phyloP scores from a whole-genome alignment of 2,888 invertebrate species.

The Blastobasis lacticolella region DNA sequence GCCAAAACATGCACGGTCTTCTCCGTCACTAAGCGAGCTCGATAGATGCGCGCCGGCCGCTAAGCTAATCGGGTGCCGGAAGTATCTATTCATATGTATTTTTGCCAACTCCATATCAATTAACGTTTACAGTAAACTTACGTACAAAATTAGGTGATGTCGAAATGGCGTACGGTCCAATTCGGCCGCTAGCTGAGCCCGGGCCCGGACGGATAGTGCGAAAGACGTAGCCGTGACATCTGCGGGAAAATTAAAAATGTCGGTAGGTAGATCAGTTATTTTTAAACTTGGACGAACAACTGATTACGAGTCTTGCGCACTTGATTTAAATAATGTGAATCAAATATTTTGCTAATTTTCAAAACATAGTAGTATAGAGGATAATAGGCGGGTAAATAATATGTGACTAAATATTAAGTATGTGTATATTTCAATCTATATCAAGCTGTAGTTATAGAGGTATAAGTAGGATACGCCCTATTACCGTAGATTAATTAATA shows the following conservation, averaged over 20 bases:
- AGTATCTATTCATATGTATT: constrained; percentile 40
- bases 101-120: constrained; percentile 48
- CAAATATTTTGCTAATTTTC: too few species aligned
- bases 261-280: constrained; percentile 46
- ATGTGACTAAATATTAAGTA: too few species aligned
- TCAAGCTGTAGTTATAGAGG: too few species aligned
- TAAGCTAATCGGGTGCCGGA: constrained; percentile 29
- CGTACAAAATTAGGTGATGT: constrained; percentile 17
- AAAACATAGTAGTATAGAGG: too few species aligned
- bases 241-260: constrained; percentile 39
- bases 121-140: constrained; percentile 35
- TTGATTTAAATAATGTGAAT: too few species aligned
- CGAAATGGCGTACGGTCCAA: constrained; percentile 21
- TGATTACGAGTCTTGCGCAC: too few species aligned
- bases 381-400: too few species aligned
- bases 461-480: too few species aligned
- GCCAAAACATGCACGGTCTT: constrained; percentile 49
- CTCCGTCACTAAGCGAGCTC: constrained; percentile 46
- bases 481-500: too few species aligned
- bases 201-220: constrained; percentile 28
- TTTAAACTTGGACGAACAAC: constrained; percentile 36
- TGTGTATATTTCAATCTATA: too few species aligned
- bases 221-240: constrained; percentile 49
- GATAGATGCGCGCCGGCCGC: constrained; percentile 22
- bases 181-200: constrained; percentile 41